Evolutionary conservation across 2,888 invertebrate species (phyloP), one percentile per base, ranked within the genome.

Genomic region (Sesia apiformis): DNA sequence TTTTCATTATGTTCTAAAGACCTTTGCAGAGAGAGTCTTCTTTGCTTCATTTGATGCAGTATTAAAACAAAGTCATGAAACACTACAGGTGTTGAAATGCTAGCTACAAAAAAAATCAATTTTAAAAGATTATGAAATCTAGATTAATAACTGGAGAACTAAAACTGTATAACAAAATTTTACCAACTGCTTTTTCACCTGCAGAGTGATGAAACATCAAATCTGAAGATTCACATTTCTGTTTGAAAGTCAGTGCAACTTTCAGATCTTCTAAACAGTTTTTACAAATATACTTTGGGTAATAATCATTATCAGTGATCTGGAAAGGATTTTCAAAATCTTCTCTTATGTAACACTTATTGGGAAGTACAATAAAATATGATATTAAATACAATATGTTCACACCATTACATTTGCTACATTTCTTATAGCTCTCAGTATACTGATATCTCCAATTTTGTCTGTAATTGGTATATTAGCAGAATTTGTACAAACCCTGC

Each of bases 281-380:
- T 40, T 61, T 58, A 54, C 65, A 66, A 6, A 68, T 56, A 59
- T 62, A 65, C 56, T 68, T 62, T 39, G 66, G 63, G 52, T 60
- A 64, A 54, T 57, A 52, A 58, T 65, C 67, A 46, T 52, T 51
- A 55, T 60, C 60, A 42, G 56, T 59, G 4, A 67, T 60, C 66
- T 67, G 58, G 40, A 64, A 65, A 23, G 23, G 23, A 23, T 23
- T 23, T 23, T 23, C 23, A 23, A 23, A 23, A 23, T 23, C 23
- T 23, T 23, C 23, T 23, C 23, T 23, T 23, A 23, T 23, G 23
- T 23, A 23, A 23, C 23, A 23, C 23, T 23, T 23, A 23, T 23
- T 23, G 23, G 23, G 23, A 23, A 23, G 23, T 23, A 23, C 23
- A 23, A 23, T 23, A 23, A 23, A 23, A 23, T 23, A 23, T 23